Evolutionary conservation across 2,888 invertebrate species (phyloP), one percentile per base, ranked within the genome.

Genomic region (Andrena trimmerana): DNA sequence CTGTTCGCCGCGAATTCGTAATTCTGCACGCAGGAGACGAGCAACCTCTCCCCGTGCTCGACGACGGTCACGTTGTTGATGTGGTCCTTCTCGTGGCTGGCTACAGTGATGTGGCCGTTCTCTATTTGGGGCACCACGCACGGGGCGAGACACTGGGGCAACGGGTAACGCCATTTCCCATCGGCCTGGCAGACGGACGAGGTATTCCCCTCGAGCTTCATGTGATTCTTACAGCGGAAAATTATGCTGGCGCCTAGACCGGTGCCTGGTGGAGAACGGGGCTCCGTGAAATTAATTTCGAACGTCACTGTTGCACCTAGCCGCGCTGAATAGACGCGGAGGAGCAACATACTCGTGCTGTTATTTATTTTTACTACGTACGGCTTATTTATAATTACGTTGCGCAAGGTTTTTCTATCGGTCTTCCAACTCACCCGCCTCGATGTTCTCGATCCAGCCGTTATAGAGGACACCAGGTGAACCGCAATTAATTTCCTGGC

Each of bases 401-500:
- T 16, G 20, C 13, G 27, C 16, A 36, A 29, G 66, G 48, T 60
- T 60, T 65, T 48, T 70, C 33, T 29, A 54, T 27, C n/a, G 7
- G 54, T 52, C 50, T 13, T 27, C 13, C 42, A 52, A 87, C 88
- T 88, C 86, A 94, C 94, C 94, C 48, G 96, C 96, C 88, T 98
- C 98, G 79, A 97, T 97, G 93, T 98, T 98, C 94, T 98, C 98
- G 90, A 97, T 95, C 97, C 99, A 99, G 3, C 99, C 99, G 93
- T 99, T 99, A 96, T 98, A 98, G 8, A 99, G 96, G 66, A 97
- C 96, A 2, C 98, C 99, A 0, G 99, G 98, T 90, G 97, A 97
- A 0, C 99, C 98, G 94, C 99, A 99, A 95, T 99, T 98, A 91
- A 99, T 99, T 95, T 99, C 99, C 96, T 98, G 98, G 94, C 99